phyloP scores from a whole-genome alignment of 2,113 vertebrate species.

The Catagonus wagneri region DNA sequence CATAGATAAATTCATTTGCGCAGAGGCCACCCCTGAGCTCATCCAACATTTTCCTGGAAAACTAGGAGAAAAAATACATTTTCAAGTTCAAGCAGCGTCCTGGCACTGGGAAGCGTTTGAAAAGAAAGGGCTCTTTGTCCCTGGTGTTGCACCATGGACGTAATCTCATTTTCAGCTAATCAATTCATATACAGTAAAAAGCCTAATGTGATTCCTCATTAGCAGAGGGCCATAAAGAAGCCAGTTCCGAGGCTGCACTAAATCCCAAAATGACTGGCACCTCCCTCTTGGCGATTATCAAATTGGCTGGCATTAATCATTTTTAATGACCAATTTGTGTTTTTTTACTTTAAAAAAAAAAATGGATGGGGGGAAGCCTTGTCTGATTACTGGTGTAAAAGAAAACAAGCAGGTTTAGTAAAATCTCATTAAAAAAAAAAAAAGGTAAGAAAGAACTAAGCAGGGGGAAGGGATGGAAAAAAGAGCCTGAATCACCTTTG shows the following conservation, averaged over 20 bases:
- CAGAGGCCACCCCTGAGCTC: background rate
- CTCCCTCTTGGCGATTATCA: slow-evolving; percentile 82
- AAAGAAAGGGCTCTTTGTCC: slow-evolving; percentile 84
- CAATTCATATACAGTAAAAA: slow-evolving; percentile 80
- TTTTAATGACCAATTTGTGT: slow-evolving; percentile 86
- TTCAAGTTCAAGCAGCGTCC: background rate
- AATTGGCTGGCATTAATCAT: slow-evolving; percentile 86
- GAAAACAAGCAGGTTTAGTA: slow-evolving; percentile 85
- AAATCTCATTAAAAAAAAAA: slow-evolving; percentile 86
- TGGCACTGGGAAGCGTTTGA: slow-evolving; percentile 3
- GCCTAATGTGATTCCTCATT: slow-evolving; percentile 80
- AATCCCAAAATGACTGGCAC: slow-evolving; percentile 70
- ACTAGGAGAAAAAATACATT: slow-evolving; percentile 21
- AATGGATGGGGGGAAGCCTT: slow-evolving; percentile 50
- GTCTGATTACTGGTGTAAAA: slow-evolving; percentile 85
- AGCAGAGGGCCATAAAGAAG: slow-evolving; percentile 79
- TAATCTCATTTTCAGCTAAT: slow-evolving; percentile 85
- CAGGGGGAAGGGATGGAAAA: background rate
- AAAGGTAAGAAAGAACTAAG: background rate
- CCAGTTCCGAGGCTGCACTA: slow-evolving; percentile 71
- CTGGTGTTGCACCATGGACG: background rate
- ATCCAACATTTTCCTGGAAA: slow-evolving; percentile 48
- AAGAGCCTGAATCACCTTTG: slow-evolving; percentile 89
- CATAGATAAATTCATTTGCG: background rate
- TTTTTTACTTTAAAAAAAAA: background rate